Evolutionary conservation across 2,797 vertebrate species (phyloP), one percentile per base, ranked within the genome.

Genomic region (Mormyrus hasselquistii): DNA sequence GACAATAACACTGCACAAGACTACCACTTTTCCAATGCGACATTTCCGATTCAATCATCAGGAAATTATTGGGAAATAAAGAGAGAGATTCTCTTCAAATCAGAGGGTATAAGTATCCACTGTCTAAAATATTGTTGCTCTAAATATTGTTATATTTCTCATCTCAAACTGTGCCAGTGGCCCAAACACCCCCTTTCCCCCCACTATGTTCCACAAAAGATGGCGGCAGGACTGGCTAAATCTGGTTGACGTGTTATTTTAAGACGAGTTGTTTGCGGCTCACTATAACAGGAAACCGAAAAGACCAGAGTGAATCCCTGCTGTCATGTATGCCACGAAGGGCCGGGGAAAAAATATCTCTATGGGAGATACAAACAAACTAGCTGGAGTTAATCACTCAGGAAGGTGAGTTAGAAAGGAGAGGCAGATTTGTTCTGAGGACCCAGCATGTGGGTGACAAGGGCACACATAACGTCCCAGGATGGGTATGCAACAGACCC

Each of bases 291-390:
- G 73, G 38, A 44, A 44, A 79, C 38, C 38, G 4, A 4, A 55
- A 55, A 55, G 3, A 4, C 53, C 14, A 55, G 53, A 55, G 10
- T 69, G 10, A 34, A 34, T 65, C 9, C 59, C 59, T 2, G 1
- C 57, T 65, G 19, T 29, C 8, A 55, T 12, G 62, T 29, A 12
- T 65, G 62, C 62, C 25, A 69, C 10, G 14, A 44, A 44, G 73
- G 16, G 16, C 34, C 2, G 16, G 73, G 38, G 25, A 29, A 29
- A 29, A 29, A 29, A 29, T 29, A 29, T 29, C 25, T 29, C 89
- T 76, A 53, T 44, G 41, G n/a, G 88, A 91, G 82, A 88, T 47
- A 57, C 87, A 90, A 93, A 90, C 89, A 91, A 91, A 85, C 88
- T 89, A 59, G 86, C 22, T 65, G 34, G 87, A 76, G 52, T 29